These are phyloP conservation scores for Pteronotus mesoamericanus DNA, from an alignment of 2,797 vertebrate genomes.

Conservation along the genomic window DNA sequence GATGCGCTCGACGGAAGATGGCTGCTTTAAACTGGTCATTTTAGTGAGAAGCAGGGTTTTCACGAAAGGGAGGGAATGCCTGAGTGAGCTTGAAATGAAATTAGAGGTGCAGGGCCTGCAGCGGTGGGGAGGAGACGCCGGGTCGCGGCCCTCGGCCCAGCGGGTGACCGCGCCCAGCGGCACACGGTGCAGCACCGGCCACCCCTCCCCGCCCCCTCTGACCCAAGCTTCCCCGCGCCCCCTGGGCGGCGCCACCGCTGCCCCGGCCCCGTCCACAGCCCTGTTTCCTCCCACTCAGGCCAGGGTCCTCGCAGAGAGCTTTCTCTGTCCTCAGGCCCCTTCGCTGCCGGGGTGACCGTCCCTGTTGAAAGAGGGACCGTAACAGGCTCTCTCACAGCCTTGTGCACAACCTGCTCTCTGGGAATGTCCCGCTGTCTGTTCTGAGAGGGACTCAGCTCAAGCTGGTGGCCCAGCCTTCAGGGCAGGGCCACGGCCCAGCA, in stretches of 20 bases:
- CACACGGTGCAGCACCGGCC: no score
- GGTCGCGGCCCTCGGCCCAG: no score
- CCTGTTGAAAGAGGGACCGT: background rate
- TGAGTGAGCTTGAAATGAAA: constrained; percentile 70
- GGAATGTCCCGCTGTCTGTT: background rate
- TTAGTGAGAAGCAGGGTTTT: constrained; percentile 75
- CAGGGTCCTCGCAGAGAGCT: background rate
- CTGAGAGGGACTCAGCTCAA: background rate
- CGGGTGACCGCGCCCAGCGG: no score
- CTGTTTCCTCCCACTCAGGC: background rate
- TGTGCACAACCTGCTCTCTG: background rate
- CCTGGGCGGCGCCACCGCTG: background rate
- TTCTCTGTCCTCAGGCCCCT: background rate
- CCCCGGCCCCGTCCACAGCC: background rate
- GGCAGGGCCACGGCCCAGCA: background rate
- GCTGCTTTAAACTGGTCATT: constrained; percentile 68
- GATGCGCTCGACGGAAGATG: constrained; percentile 67
- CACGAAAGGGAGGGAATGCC: constrained; percentile 66
- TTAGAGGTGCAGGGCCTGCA: background rate
- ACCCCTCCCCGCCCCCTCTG: background rate
- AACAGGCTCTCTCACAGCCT: fast-evolving
- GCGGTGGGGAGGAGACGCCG: no score
- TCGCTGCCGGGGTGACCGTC: background rate
- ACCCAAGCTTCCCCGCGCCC: background rate
- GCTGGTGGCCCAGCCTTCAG: background rate